A percentile compares a stretch with the other conserved stretches of the same genome.
phyloP scores from a whole-genome alignment of 1,140 invertebrate genomes.

The Tribolium madens region DNA sequence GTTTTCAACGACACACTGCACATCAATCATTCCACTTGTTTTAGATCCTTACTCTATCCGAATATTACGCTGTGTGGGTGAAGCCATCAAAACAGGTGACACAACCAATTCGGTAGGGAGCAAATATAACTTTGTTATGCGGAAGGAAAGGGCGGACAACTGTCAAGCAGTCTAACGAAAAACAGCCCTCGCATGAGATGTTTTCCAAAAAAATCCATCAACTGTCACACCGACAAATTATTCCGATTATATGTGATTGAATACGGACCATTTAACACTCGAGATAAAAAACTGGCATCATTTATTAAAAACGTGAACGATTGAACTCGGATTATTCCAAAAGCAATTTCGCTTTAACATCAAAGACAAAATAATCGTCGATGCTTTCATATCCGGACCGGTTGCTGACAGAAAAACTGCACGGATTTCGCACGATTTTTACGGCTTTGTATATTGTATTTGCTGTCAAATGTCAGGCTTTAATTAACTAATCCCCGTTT shows the following conservation, averaged over 20 bases:
- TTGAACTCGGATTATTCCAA: neutral
- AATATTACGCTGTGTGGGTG: neutral
- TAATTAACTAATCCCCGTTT: neutral
- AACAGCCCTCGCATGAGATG: too few relatives aligned
- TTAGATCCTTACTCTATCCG: neutral
- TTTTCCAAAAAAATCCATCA: too few relatives aligned
- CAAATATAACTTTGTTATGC: neutral
- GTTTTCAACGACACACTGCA: neutral
- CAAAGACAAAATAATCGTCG: neutral
- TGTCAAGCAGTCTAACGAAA: too few relatives aligned
- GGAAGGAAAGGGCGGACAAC: neutral
- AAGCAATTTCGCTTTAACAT: neutral
- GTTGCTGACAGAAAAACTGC: neutral
- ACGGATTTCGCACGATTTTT: neutral
- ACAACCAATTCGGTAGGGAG: neutral
- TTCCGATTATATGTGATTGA: conserved; percentile 2
- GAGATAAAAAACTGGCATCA: conserved; percentile 3
- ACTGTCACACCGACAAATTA: neutral
- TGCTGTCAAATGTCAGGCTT: neutral
- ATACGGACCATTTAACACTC: neutral
- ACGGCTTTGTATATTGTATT: neutral
- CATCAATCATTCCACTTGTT: conserved; percentile 41
- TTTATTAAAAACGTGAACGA: conserved; percentile 10
- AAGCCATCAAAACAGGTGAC: conserved; percentile 17
- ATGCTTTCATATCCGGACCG: neutral